These are phyloP conservation scores for Tipula lateralis DNA, from an alignment of 2,888 invertebrate species.

Conservation along the genomic window DNA sequence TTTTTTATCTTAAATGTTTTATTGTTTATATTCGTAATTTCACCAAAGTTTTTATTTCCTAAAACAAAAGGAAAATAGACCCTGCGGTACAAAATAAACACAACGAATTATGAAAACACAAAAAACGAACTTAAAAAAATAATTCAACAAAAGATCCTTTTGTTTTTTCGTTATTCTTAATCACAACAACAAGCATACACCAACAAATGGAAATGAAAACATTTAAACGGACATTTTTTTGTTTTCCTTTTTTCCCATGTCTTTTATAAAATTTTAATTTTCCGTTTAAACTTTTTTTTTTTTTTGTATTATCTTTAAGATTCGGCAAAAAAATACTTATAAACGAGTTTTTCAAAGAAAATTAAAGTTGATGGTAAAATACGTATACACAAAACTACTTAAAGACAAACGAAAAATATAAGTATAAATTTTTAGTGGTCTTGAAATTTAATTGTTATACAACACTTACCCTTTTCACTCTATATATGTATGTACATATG, in stretches of 20 bases:
- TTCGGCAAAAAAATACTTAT: background rate
- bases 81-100: slow-evolving; percentile 6
- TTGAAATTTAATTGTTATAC: background rate
- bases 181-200: background rate
- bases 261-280: background rate
- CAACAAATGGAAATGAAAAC: background rate
- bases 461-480: background rate
- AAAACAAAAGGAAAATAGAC: slow-evolving; percentile 32
- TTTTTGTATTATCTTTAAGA: background rate
- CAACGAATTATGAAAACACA: background rate
- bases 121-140: background rate
- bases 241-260: too few relatives aligned
- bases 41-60: slow-evolving; percentile 32
- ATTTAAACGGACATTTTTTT: background rate
- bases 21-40: background rate
- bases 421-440: background rate
- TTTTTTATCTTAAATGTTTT: slow-evolving; percentile 31
- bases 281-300: background rate
- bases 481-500: background rate
- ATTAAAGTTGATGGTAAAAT: background rate
- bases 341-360: background rate
- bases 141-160: slow-evolving; percentile 2
- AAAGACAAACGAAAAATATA: background rate
- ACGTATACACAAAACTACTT: background rate
- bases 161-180: background rate